Base-by-base conservation (phyloP, 2,888 invertebrate species). In the Apantesis nais region DNA sequence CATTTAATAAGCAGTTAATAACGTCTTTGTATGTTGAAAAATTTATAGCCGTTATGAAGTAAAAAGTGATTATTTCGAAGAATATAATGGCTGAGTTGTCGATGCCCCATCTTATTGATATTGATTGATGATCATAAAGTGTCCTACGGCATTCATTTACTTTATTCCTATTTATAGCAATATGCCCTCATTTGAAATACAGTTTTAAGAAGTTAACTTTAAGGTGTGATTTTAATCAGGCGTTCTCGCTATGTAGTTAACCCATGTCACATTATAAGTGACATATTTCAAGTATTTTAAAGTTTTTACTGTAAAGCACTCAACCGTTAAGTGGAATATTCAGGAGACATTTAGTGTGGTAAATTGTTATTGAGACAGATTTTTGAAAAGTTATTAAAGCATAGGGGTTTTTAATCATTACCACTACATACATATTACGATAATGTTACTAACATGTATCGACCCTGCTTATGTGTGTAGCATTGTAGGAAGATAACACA, bases 61-160 rank as follows among this genome's bases (percentile, higher is more conserved):
- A 70, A 72, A 76, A 73, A 74, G 71, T 73, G 71, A 66, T 78
- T 78, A 83, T 82, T 79, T 72, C 68, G 71, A 66, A 68, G 68
- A 76, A 73, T 78, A 77, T 82, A 81, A 80, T 83, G 68, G 77
- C 76, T 67, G 74, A 58, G 75, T 80, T 83, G 83, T 82, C 84
- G 70, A 79, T 77, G 75, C 72, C 75, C 73, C 76, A 60, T 63
- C 68, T 76, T 70, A 74, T 81, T 80, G 76, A 39, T 63, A 69
- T 70, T 81, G 80, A 85, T 83, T 83, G 80, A 84, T 83, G 74
- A 62, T 67, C 65, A 65, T 64, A 65, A 70, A 71, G 61, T 74
- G 72, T 79, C 78, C 72, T 77, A 76, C 74, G 74, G 78, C 75
- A 72, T 78, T 79, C 74, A 76, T 73, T 78, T 78, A 74, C 78